Base-by-base conservation (phyloP, 2,888 invertebrate genomes). In the Rotaria magnacalcarata region DNA sequence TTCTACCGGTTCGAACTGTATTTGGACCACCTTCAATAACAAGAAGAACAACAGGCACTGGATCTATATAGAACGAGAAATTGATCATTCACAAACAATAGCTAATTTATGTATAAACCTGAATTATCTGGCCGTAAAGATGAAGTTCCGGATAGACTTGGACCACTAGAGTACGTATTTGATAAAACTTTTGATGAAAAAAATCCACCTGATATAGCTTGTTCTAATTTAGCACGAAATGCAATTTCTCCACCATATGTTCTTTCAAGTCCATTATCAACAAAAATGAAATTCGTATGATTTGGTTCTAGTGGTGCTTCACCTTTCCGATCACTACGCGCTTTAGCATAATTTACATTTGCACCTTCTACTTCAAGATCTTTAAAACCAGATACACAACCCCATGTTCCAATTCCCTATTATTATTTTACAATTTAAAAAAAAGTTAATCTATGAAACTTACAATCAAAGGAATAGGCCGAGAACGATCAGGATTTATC, bases 221-320 rank as follows among this genome's bases (percentile, higher is more conserved):
- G 60, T 41, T 84, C 87, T 50, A 86, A 41, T 50, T 56, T 85
- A 43, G 80, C 87, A 41, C 87, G 60, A 80, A 86, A 85, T 10
- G 88, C 88, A 56, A 91, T 90, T 88, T 91, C 91, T 27, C 88
- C 89, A 43, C 89, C 90, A 88, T 89, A 90, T 88, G 89, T 88
- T 84, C 89, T 89, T 87, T 89, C 89, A 47, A 90, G 90, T 24
- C 90, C 91, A 87, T 91, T 89, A 88, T 91, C 91, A 16, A 91
- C 90, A 85, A 91, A 89, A 27, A 91, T 89, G 87, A 91, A 91
- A 87, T 91, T 91, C 2, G 91, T 89, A 88, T 91, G 91, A 88
- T 91, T 91, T 14, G 90, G 89, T 87, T 91, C 91, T 10, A 91
- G 89, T n/a, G 89, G 89, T n/a, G 88, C 88, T 86, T 89, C 85